Evolutionary conservation across 2,797 vertebrate species (phyloP), one percentile per base, ranked within the genome.

Genomic region (Loris lydekkerianus): DNA sequence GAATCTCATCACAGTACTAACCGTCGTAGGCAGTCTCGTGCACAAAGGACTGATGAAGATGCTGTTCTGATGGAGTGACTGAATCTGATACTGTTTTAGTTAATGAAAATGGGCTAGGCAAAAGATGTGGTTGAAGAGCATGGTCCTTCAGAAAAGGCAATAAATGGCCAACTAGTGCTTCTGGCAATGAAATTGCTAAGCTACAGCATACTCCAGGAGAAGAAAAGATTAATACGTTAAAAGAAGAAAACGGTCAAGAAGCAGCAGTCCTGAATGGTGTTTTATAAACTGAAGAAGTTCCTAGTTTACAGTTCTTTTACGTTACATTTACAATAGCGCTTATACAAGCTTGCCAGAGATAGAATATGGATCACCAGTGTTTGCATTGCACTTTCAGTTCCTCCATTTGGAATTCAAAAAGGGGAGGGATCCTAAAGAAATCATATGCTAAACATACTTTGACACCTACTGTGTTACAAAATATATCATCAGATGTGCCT

Each of bases 301-400:
- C 43, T 43, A 43, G 43, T 43, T 43, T 43, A 43, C 43, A 43
- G 6, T 43, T 43, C 43, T 43, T 99, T 97, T 98, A 99, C 98
- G 98, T 99, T 99, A 99, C 98, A 98, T 99, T 99, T 99, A 99
- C 99, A 99, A 99, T 99, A 99, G 99, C 99, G 99, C 99, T 99
- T 99, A 99, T 99, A 99, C 98, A 99, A 99, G 99, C 99, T 99
- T 99, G 99, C 99, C 99, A 99, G 99, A 99, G 99, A 99, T 99
- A 99, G 99, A 99, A 99, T 98, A 98, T 96, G 98, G 98, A 99
- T 99, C 99, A 98, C 99, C 99, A 99, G 98, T 99, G 98, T 98
- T 99, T 98, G 99, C 99, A 98, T 98, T 99, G 99, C 99, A 99
- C 98, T 99, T 99, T 99, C 99, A 99, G 99, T 99, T 43, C 43